A percentile compares a stretch with the other conserved stretches of the same genome.
These are phyloP conservation scores for Oxygymnocypris stewartii DNA, from an alignment of 2,113 vertebrate species.

Conservation along the genomic window DNA sequence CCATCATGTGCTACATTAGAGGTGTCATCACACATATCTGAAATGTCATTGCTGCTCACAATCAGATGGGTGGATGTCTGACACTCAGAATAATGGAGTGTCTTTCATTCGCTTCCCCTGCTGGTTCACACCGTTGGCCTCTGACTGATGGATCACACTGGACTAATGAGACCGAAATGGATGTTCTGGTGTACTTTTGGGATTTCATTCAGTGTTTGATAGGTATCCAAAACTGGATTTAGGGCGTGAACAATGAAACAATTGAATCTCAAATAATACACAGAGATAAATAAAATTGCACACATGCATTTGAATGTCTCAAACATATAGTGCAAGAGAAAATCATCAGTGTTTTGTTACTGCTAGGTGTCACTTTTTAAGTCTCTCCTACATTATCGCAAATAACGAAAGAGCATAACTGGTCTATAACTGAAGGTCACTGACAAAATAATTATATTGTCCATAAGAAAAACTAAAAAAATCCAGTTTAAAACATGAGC, in stretches of 20 bases:
- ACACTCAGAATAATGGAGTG: slow-evolving; percentile 55
- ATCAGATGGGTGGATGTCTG: slow-evolving; percentile 49
- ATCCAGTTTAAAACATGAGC: not conserved
- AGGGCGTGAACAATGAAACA: not conserved
- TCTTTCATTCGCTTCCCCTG: slow-evolving; percentile 37
- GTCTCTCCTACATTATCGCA: not conserved
- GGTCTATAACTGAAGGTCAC: not conserved
- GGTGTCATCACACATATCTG: slow-evolving; percentile 45
- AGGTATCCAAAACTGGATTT: slow-evolving; percentile 29
- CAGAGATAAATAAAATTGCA: not conserved
- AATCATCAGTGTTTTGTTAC: not conserved
- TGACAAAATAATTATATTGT: not conserved
- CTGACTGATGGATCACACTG: slow-evolving; percentile 39
- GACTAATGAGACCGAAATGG: slow-evolving; percentile 46
- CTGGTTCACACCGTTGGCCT: slow-evolving; percentile 8
- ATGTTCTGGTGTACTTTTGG: slow-evolving; percentile 33
- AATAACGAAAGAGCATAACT: not conserved
- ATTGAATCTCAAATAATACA: not conserved
- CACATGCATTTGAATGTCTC: not conserved
- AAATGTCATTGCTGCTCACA: slow-evolving; percentile 42
- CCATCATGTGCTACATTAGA: slow-evolving; percentile 55
- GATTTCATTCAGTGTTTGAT: slow-evolving; percentile 40
- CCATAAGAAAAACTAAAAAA: not conserved
- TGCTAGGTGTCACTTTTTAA: not conserved
- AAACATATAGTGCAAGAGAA: not conserved